Conservation (phyloP, 2,113 vertebrate genomes). For the Symphodus melops region DNA sequence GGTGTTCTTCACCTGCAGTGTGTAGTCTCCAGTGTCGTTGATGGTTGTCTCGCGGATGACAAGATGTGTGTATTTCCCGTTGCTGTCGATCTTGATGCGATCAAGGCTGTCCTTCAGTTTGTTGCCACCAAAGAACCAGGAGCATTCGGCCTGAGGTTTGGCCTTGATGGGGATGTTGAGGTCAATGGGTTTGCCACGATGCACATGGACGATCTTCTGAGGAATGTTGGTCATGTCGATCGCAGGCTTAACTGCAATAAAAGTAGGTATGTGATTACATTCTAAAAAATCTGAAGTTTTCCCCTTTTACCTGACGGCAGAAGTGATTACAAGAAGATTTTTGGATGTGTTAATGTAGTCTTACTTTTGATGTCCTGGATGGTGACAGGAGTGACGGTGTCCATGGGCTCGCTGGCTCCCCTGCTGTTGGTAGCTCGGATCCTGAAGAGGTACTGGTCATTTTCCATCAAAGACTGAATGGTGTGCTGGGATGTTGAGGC, state of each 20-base stretch:
- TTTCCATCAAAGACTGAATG: slow-evolving; percentile 92
- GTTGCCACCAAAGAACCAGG: slow-evolving; percentile 91
- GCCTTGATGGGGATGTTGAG: slow-evolving; percentile 91
- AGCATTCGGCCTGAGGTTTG: slow-evolving; percentile 88
- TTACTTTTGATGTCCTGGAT: slow-evolving; percentile 94
- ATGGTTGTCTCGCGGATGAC: slow-evolving; percentile 95
- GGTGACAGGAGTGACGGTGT: slow-evolving; percentile 90
- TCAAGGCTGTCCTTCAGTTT: slow-evolving; percentile 94
- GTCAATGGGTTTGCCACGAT: slow-evolving; percentile 91
- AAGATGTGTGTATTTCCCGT: slow-evolving; percentile 87
- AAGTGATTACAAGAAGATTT: background rate
- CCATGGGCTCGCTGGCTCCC: slow-evolving; percentile 93
- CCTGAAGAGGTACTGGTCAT: slow-evolving; percentile 96
- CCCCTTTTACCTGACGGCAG: background rate
- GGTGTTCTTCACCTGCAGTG: slow-evolving; percentile 92
- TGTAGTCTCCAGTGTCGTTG: slow-evolving; percentile 93
- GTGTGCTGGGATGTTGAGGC: slow-evolving; percentile 87
- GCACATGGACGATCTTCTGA: slow-evolving; percentile 92
- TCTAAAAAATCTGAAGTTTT: background rate
- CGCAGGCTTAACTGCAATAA: slow-evolving; percentile 87
- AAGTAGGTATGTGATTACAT: background rate
- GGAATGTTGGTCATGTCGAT: slow-evolving; percentile 93
- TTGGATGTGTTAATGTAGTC: background rate
- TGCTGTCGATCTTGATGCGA: slow-evolving; percentile 91
- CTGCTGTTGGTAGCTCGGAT: slow-evolving; percentile 94